Evolutionary conservation across 2,113 vertebrate species (phyloP).

Genomic region (Xenopus borealis): DNA sequence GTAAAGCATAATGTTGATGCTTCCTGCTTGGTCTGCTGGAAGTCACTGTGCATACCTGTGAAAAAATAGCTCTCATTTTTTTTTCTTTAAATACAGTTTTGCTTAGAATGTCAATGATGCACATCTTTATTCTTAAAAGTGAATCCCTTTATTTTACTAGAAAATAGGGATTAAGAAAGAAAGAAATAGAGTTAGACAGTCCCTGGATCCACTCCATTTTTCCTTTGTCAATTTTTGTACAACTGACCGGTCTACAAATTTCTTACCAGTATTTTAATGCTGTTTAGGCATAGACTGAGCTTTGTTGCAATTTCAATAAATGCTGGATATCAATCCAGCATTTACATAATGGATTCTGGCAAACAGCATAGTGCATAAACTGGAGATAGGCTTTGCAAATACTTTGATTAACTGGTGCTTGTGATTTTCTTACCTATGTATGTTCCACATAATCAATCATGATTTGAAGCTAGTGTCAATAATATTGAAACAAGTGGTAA

Average conservation of each 20-base stretch:
- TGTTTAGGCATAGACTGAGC: slow-evolving; percentile 41
- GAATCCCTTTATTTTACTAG: not conserved
- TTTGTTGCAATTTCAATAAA: slow-evolving; percentile 44
- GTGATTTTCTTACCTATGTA: slow-evolving; percentile 46
- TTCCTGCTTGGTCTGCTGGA: slow-evolving; percentile 40
- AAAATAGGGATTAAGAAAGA: not conserved
- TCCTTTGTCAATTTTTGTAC: slow-evolving; percentile 23
- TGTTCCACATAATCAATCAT: slow-evolving; percentile 43
- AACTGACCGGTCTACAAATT: slow-evolving; percentile 29
- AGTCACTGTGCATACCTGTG: slow-evolving; percentile 31
- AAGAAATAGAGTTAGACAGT: slow-evolving; percentile 19
- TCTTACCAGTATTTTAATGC: slow-evolving; percentile 32
- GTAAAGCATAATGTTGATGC: slow-evolving; percentile 25
- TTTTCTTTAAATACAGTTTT: slow-evolving; percentile 5
- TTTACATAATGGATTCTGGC: slow-evolving; percentile 47
- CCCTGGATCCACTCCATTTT: slow-evolving; percentile 19
- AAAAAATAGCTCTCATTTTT: slow-evolving; percentile 4
- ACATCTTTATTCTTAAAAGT: not conserved
- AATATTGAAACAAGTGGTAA: slow-evolving; percentile 46
- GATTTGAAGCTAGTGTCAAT: slow-evolving; percentile 44
- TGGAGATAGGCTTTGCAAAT: slow-evolving; percentile 40
- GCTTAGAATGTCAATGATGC: slow-evolving; percentile 3
- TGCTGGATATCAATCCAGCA: slow-evolving; percentile 36
- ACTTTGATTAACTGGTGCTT: slow-evolving; percentile 43
- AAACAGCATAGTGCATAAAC: slow-evolving; percentile 44